These are phyloP conservation scores for Phacellophora camtschatica DNA, from an alignment of 30 jellyfish, hydroid and myxozoan species.

Conservation along the genomic window DNA sequence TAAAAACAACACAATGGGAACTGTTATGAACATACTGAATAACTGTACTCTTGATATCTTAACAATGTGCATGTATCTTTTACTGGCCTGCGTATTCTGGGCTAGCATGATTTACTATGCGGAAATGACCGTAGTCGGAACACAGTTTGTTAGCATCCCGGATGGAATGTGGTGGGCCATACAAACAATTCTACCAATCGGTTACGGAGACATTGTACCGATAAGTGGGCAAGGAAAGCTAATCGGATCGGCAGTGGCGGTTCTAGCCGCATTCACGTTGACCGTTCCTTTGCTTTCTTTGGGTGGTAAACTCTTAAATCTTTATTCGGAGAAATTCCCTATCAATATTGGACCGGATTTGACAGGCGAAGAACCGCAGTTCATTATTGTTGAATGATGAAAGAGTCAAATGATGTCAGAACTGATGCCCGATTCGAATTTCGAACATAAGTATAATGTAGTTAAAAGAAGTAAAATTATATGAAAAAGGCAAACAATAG, in stretches of 20 bases:
- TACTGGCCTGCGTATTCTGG: slow-evolving; percentile 48
- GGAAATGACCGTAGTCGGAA: slow-evolving; percentile 32
- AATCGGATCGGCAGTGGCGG: slow-evolving; percentile 64
- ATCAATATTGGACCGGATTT: slow-evolving; percentile 37
- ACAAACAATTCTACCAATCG: slow-evolving; percentile 71
- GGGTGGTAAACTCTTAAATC: slow-evolving; percentile 61
- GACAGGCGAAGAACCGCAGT: background rate
- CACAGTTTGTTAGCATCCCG: slow-evolving; percentile 70
- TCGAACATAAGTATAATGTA: too few species aligned
- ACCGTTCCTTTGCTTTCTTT: slow-evolving; percentile 69
- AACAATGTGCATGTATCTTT: slow-evolving; percentile 37
- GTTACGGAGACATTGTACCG: slow-evolving; percentile 83
- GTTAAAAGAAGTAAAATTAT: too few species aligned
- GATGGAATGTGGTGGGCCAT: slow-evolving; percentile 88
- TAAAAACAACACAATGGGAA: slow-evolving; percentile 29
- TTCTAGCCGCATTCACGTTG: slow-evolving; percentile 65
- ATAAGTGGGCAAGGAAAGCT: slow-evolving; percentile 47
- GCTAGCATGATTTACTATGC: slow-evolving; percentile 60
- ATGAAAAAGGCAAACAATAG: too few species aligned
- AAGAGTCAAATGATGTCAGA: too few species aligned
- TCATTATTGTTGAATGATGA: background rate
- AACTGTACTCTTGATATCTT: slow-evolving; percentile 45
- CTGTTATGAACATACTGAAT: slow-evolving; percentile 30
- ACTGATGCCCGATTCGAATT: too few species aligned
- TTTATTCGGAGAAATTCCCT: slow-evolving; percentile 50